phyloP scores from a whole-genome alignment of 2,888 invertebrate species.

The Coecobrya sp. region DNA sequence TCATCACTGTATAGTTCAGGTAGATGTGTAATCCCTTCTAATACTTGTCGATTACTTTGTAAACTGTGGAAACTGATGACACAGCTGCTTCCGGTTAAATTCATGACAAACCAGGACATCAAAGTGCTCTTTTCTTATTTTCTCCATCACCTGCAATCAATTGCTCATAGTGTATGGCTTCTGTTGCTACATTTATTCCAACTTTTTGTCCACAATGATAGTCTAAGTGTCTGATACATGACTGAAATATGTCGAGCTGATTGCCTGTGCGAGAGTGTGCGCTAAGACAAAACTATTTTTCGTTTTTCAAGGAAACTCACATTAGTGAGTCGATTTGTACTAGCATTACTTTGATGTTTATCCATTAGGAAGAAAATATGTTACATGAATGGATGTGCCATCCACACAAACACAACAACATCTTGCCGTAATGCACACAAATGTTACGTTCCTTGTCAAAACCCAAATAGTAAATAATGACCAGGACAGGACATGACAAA shows the following conservation, averaged over 20 bases:
- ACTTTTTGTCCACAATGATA: constrained; percentile 34
- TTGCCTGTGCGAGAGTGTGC: neutral
- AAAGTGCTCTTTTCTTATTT: constrained; percentile 45
- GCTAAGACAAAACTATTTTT: neutral
- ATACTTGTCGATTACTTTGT: constrained; percentile 65
- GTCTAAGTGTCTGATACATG: constrained; percentile 44
- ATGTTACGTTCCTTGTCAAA: constrained; percentile 43
- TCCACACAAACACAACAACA: constrained; percentile 55
- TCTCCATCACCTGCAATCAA: constrained; percentile 52
- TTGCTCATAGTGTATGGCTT: neutral
- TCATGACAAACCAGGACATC: constrained; percentile 49
- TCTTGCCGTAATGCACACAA: constrained; percentile 52
- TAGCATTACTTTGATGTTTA: constrained; percentile 72
- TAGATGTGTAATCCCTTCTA: constrained; percentile 61
- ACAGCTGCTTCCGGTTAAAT: constrained; percentile 79
- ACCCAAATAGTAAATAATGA: constrained; percentile 63
- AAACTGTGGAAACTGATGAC: constrained; percentile 73
- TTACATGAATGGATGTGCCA: constrained; percentile 28
- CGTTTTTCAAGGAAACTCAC: constrained; percentile 13
- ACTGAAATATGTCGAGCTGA: constrained; percentile 39
- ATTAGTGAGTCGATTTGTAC: constrained; percentile 62
- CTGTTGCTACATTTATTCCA: neutral
- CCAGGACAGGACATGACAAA: constrained; percentile 57
- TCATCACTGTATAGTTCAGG: constrained; percentile 73
- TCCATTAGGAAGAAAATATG: constrained; percentile 61